Evolutionary conservation across 1,140 invertebrate species (phyloP).

Genomic region (Pachypsylla venusta): DNA sequence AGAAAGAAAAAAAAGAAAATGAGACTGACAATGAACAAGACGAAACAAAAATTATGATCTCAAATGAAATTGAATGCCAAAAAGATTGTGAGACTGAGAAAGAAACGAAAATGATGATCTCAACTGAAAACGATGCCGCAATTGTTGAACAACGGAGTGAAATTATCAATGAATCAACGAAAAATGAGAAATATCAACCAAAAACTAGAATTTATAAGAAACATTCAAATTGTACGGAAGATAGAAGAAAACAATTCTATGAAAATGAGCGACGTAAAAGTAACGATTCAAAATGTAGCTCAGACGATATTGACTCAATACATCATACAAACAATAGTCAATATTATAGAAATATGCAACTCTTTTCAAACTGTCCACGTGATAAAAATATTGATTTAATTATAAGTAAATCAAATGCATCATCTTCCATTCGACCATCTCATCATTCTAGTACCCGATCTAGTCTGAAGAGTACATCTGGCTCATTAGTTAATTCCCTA

Average conservation of each 20-base stretch:
- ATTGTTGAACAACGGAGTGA: neutral
- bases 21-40: neutral
- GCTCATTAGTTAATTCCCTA: constrained; percentile 42
- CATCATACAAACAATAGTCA: neutral
- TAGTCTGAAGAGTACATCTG: constrained; percentile 27
- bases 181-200: neutral
- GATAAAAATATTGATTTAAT: neutral
- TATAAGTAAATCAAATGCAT: neutral
- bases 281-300: neutral
- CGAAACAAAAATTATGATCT: too few relatives aligned
- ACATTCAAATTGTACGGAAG: neutral
- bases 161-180: neutral
- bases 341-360: neutral
- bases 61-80: neutral
- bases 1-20: neutral
- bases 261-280: constrained; percentile 5
- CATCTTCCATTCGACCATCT: neutral
- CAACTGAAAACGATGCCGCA: neutral
- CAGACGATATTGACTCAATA: neutral
- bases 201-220: neutral
- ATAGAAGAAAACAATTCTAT: constrained; percentile 1
- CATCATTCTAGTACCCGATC: constrained; percentile 18
- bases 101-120: too few relatives aligned
- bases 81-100: neutral
- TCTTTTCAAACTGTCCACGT: neutral